Base-by-base conservation (phyloP, 2,797 vertebrate species). In the Sebastes wilsoni region DNA sequence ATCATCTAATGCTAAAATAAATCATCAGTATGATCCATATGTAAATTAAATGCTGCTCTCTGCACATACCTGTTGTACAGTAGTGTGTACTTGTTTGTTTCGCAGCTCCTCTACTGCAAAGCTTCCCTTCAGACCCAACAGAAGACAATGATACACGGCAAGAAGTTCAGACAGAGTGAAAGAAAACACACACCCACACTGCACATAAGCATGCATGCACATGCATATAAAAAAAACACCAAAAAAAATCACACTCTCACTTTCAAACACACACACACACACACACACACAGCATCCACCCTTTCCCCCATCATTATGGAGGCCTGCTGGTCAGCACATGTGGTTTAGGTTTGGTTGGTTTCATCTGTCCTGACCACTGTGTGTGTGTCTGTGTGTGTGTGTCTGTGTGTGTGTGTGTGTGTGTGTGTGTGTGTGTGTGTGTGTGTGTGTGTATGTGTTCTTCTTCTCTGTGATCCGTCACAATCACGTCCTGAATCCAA, bases 221-320 rank as follows among this genome's bases (percentile, higher is more conserved):
- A 91, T 78, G 81, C 56, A 87, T 68, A 69, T 9, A 42, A 14
- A 42, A 42, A 42, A 42, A 42, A 62, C 64, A 83, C 28, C 28
- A 38, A 69, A 66, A 7, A 7, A 64, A 59, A 66, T 30, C 65
- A 78, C 27, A 73, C 72, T 61, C 36, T 72, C 30, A 36, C 59
- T 77, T 38, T 74, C 36, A 66, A 64, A 60, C 61, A 69, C 27
- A 38, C 20, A 38, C 22, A 61, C 27, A 32, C 42, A 54, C 25
- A 73, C 65, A 34, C 20, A 30, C 42, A 70, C 59, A 25, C 42
- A 56, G 22, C 38, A 66, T 56, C 25, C 6, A 55, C 34, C n/a
- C 27, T 36, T 59, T 77, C 72, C 85, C 38, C 75, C 88, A 20
- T 89, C 87, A 88, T 89, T 93, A 87, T 66, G 64, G 87, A 83